Percentiles rank a stretch among this genome's conserved stretches.
Evolutionary conservation across 2,797 vertebrate species (phyloP).

Genomic region (Adrianichthys oophorus): DNA sequence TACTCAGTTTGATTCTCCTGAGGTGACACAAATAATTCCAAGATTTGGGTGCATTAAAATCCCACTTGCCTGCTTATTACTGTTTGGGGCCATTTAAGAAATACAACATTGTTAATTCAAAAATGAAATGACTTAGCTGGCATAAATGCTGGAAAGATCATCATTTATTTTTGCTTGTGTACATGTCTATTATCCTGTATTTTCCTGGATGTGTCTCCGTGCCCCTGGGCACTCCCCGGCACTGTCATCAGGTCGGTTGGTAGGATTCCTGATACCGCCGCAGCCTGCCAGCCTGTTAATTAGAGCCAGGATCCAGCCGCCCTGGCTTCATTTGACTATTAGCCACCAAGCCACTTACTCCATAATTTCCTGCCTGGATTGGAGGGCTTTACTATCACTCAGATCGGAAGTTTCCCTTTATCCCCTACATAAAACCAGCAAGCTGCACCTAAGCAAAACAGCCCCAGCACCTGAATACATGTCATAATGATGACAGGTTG

Average conservation of each 20-base stretch:
- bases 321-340: conserved; percentile 77
- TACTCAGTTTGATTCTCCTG: no score
- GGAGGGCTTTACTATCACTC: conserved; percentile 72
- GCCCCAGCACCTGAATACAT: conserved; percentile 43
- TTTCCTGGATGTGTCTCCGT: conserved; percentile 13
- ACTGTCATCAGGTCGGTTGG: conserved; percentile 57
- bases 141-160: not conserved
- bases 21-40: no score
- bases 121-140: conserved; percentile 4
- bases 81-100: conserved; percentile 29
- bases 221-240: conserved; percentile 24
- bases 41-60: conserved; percentile 3
- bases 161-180: conserved; percentile 1
- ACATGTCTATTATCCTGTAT: conserved; percentile 8
- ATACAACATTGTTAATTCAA: conserved; percentile 17
- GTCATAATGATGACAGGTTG: conserved; percentile 63
- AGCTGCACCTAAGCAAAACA: conserved; percentile 48
- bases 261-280: conserved; percentile 58
- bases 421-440: conserved; percentile 65
- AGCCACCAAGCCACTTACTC: conserved; percentile 77
- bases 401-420: conserved; percentile 76
- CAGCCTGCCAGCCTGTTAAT: conserved; percentile 72
- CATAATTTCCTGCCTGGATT: conserved; percentile 81
- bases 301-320: conserved; percentile 71
- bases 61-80: conserved; percentile 15